Base-by-base conservation (phyloP, 1,140 invertebrate genomes). In the Lepidotrigona ventralis region DNA sequence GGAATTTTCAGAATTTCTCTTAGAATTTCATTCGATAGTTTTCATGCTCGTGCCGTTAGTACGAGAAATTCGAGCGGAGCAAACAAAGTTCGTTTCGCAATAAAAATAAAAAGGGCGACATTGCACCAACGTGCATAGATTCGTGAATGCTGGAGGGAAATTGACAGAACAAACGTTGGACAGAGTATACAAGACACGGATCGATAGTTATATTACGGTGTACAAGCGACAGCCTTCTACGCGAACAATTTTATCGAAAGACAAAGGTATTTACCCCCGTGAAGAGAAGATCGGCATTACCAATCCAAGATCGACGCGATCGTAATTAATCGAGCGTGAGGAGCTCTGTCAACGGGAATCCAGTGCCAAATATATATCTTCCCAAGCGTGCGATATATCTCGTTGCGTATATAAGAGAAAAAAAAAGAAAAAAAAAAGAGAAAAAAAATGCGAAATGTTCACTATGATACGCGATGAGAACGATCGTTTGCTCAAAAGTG, bases 401-500 rank as follows among this genome's bases (percentile, higher is more conserved):
- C 64, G 73, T 81, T 77, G 56, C 72, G 79, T 75, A 81, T 80
- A 46, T 8, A 9, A 9, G 6, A 46, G 39, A 46, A 0, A 8
- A 46, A 46, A 39, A 39, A 39, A 3, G 3, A 39, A 39, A 39
- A 39, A 39, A 39, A 39, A 6, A 39, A 39, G 6, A 87, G n/a
- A 79, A 60, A 85, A 72, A 66, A 23, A 12, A 78, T 70, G 70
- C 77, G 76, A 68, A 84, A 85, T 68, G 78, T 86, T 87, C 79
- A 72, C 71, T 85, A 80, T 39, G 69, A 80, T 86, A 85, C 77
- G 74, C 75, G 60, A 84, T 56, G 82, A 81, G 78, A 86, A 83
- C 83, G 86, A 87, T 91, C 81, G 85, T 91, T 90, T 90, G 88
- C 90, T 92, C 90, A 91, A 91, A 79, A 90, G 89, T 91, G 89